Evolutionary conservation across 1,140 invertebrate genomes (phyloP).

Genomic region (Rhynchophorus ferrugineus): DNA sequence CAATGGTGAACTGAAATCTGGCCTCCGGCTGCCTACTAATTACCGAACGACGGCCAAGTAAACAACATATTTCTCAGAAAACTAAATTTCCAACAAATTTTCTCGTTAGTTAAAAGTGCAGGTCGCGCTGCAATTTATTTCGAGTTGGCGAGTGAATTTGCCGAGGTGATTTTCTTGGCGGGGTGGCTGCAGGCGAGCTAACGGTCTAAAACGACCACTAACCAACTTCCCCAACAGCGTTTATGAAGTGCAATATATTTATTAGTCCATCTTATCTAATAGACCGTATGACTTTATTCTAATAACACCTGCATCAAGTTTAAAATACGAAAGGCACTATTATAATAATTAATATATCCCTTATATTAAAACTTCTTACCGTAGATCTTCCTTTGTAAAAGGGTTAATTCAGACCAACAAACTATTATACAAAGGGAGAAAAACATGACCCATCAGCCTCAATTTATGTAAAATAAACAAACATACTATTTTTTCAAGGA

Average conservation of each 20-base stretch:
- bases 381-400: no score
- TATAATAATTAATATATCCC: no score
- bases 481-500: no score
- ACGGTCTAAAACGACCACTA: not conserved
- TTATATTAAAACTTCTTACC: no score
- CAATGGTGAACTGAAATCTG: conserved; percentile 5
- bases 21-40: conserved; percentile 14
- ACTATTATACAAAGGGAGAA: no score
- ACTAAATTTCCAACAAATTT: conserved; percentile 20
- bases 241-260: not conserved
- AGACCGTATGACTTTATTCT: no score
- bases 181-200: not conserved
- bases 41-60: conserved; percentile 12
- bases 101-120: conserved; percentile 17
- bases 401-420: no score
- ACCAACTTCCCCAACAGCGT: not conserved
- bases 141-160: conserved; percentile 7
- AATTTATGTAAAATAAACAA: no score
- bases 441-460: no score
- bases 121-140: conserved; percentile 16
- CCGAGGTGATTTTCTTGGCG: not conserved
- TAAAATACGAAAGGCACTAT: no score
- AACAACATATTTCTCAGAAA: conserved; percentile 15
- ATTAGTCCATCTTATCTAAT: no score
- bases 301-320: no score